Conservation (phyloP, 2,888 invertebrate genomes). For the Pedicia rivosa region DNA sequence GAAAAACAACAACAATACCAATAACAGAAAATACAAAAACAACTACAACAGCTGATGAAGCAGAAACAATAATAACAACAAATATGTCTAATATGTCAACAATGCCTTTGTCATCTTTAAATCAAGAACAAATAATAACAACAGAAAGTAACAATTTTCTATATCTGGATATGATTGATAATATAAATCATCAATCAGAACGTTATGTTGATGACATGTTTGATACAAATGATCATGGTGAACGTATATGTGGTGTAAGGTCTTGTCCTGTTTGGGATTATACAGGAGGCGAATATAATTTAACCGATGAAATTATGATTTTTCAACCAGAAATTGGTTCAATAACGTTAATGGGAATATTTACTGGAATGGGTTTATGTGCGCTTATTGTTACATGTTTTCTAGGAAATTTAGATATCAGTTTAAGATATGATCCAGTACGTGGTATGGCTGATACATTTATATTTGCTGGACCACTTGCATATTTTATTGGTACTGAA, state of each 20-base stretch:
- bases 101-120: neutral
- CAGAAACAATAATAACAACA: conserved; percentile 5
- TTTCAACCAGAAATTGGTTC: conserved; percentile 16
- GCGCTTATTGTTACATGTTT: conserved; percentile 31
- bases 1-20: neutral
- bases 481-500: conserved; percentile 66
- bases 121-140: neutral
- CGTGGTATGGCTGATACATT: conserved; percentile 33
- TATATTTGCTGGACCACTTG: conserved; percentile 56
- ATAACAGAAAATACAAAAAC: neutral
- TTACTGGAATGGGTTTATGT: conserved; percentile 30
- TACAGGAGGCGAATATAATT: neutral
- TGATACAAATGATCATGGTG: conserved; percentile 35
- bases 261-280: conserved; percentile 34
- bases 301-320: neutral
- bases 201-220: conserved; percentile 33
- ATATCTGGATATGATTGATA: neutral
- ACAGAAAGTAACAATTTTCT: neutral
- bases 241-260: conserved; percentile 39
- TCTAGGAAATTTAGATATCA: conserved; percentile 30
- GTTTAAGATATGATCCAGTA: conserved; percentile 33
- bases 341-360: conserved; percentile 22
- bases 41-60: conserved; percentile 5
- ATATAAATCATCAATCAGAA: conserved; percentile 4
- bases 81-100: neutral